A percentile compares a stretch with the other conserved stretches of the same genome.
Conservation (phyloP, 2,888 invertebrate genomes). For the Morinoia aosen region DNA sequence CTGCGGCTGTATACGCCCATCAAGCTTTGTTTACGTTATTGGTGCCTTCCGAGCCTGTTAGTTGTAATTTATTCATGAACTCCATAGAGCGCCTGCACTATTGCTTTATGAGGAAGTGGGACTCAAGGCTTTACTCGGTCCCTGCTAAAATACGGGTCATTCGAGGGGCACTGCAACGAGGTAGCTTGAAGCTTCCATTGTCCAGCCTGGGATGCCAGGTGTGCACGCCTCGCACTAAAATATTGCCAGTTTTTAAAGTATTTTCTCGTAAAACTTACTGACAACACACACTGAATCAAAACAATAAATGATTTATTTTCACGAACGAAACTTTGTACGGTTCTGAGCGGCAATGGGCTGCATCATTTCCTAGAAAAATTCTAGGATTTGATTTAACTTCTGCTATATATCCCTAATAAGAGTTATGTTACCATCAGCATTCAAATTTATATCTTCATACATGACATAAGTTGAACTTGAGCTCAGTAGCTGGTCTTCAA, state of each 20-base stretch:
- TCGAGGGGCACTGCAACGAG: not conserved
- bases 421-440: not conserved
- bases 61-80: slow-evolving; percentile 37
- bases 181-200: not conserved
- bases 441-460: not conserved
- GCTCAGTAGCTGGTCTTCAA: not conserved
- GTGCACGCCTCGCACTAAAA: not conserved
- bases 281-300: no score
- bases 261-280: no score
- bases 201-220: not conserved
- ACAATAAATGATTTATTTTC: no score
- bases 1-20: not conserved
- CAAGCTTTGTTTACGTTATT: slow-evolving; percentile 16
- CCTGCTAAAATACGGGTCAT: not conserved
- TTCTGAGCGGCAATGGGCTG: not conserved
- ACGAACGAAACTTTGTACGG: no score
- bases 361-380: not conserved
- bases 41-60: not conserved
- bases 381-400: not conserved
- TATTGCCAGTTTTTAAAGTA: not conserved
- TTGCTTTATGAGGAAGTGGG: slow-evolving; percentile 1
- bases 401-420: not conserved
- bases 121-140: not conserved
- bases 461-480: not conserved
- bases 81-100: not conserved